phyloP scores from a whole-genome alignment of 2,888 invertebrate species.

The Lithosia quadra region DNA sequence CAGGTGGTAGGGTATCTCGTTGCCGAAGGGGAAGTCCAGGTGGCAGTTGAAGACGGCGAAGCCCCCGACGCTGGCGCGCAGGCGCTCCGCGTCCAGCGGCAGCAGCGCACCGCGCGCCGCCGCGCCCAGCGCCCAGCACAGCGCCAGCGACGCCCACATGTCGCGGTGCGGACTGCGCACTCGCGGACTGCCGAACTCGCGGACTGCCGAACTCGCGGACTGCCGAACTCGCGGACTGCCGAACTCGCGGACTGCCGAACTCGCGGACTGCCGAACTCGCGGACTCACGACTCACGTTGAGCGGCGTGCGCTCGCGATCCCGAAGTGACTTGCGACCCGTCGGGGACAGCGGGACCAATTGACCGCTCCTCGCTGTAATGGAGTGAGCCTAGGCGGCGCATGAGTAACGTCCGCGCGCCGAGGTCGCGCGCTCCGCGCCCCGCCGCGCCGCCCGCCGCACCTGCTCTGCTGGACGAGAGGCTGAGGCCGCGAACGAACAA shows the following conservation, averaged over 20 bases:
- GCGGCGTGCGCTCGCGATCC: no score
- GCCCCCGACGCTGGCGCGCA: slow-evolving; percentile 92
- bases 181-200: background rate
- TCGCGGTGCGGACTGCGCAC: no score
- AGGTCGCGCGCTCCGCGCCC: slow-evolving; percentile 41
- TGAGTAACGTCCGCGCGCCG: slow-evolving; percentile 47
- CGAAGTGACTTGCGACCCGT: slow-evolving; percentile 17
- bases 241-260: background rate
- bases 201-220: background rate
- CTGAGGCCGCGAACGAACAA: slow-evolving; percentile 40
- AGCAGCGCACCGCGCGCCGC: slow-evolving; percentile 60
- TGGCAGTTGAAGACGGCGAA: slow-evolving; percentile 93
- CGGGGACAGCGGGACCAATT: slow-evolving; percentile 40
- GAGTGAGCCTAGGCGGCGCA: slow-evolving; percentile 43
- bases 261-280: background rate
- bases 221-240: slow-evolving; percentile 6
- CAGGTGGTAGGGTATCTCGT: slow-evolving; percentile 94
- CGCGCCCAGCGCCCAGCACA: slow-evolving; percentile 27
- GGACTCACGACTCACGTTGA: background rate
- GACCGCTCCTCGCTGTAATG: slow-evolving; percentile 48
- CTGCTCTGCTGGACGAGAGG: slow-evolving; percentile 14
- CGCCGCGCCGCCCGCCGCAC: slow-evolving; percentile 23
- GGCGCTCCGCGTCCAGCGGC: slow-evolving; percentile 76
- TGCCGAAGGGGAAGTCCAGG: slow-evolving; percentile 95
- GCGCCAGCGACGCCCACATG: slow-evolving; percentile 17